A percentile compares a stretch with the other conserved stretches of the same genome.
These are phyloP conservation scores for Dicranocentrus wangi DNA, from an alignment of 2,888 invertebrate species.

Conservation along the genomic window DNA sequence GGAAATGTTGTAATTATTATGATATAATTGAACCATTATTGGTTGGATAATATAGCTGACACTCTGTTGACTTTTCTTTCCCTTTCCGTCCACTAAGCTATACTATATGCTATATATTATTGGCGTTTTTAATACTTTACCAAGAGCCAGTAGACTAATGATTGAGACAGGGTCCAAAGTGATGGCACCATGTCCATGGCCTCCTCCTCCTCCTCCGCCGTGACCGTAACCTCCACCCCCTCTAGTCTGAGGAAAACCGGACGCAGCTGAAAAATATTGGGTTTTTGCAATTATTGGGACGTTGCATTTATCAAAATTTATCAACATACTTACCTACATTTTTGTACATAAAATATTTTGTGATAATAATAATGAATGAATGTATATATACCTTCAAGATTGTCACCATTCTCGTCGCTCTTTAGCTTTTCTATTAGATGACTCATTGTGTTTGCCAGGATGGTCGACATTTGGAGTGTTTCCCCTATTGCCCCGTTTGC, in stretches of 20 bases:
- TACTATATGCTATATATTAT: no score
- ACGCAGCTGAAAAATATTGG: background rate
- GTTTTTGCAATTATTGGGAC: background rate
- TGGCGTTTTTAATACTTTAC: conserved; percentile 60
- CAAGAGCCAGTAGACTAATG: conserved; percentile 71
- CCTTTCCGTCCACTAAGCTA: no score
- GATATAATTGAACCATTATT: no score
- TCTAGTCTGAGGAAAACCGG: conserved; percentile 47
- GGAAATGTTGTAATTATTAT: no score
- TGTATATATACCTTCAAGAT: conserved; percentile 17
- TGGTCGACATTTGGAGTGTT: conserved; percentile 14
- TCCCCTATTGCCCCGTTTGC: background rate
- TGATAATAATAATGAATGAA: no score
- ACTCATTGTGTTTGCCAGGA: conserved; percentile 30
- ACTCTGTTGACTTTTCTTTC: no score
- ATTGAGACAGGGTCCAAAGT: conserved; percentile 72
- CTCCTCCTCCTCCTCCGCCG: conserved; percentile 52
- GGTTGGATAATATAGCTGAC: no score
- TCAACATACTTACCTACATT: background rate
- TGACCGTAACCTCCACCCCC: conserved; percentile 49
- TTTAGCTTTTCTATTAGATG: conserved; percentile 34
- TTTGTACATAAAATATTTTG: background rate
- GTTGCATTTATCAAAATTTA: no score
- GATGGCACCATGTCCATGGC: conserved; percentile 70
- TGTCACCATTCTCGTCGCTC: background rate